Evolutionary conservation across 2,888 invertebrate genomes (phyloP), one percentile per base, ranked within the genome.

Genomic region (Clitarchus hookeri): DNA sequence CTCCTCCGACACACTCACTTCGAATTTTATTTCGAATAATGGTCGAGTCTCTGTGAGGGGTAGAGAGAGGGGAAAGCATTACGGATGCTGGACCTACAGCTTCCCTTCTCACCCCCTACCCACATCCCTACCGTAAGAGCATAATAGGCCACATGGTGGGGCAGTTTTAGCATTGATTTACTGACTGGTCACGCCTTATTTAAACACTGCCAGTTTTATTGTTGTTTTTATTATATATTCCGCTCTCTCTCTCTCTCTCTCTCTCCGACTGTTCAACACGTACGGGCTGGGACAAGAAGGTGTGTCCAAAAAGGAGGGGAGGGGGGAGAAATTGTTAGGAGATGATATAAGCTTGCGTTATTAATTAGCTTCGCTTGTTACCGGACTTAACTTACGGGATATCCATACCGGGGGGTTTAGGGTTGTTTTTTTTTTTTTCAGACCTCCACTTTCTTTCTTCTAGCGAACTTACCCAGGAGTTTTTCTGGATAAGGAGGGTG

Each of bases 121-220:
- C 80, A 25, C 80, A 16, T 26, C 11, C 44, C 80, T 12, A 82
- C 27, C 82, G 2, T 77, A 65, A 25, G 36, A 65, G 53, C 78
- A 85, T 87, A 84, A 87, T 86, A 84, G 87, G 80, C 86, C 87
- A 87, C 86, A 87, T 82, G 53, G 65, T 78, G 84, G 84, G 84
- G 80, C 53, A 77, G 26, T 84, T 78, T 84, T 84, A 78, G 85
- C 84, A 83, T 86, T 87, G 87, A 87, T 87, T 86, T 87, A 87
- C 85, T 26, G 86, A 36, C 79, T 82, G 54, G 84, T 87, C 87
- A 87, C 87, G 84, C 87, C 87, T 87, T 80, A 80, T 83, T 79
- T 48, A 83, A 84, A 82, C 82, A 82, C 82, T 82, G 23, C 27
- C 82, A 82, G 16, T 82, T 82, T 82, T 82, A 82, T 82, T 82